Percentiles rank a stretch among this genome's conserved stretches.
Conservation (phyloP, 2,888 invertebrate genomes). For the Teleiodes luculella region DNA sequence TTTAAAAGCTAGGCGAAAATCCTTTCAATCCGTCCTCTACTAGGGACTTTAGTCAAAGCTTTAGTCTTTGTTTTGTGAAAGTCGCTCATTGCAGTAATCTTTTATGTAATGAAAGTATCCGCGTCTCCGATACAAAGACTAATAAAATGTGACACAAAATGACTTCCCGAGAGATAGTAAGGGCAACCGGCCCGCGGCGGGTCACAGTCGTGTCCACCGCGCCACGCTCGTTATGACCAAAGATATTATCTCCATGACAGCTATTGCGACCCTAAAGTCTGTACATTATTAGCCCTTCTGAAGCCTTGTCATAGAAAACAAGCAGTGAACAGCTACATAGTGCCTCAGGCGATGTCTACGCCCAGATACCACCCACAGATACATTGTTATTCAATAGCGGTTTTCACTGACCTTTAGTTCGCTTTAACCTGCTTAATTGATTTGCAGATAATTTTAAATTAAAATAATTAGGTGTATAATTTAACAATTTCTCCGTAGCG, state of each 20-base stretch:
- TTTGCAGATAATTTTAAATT: constrained; percentile 11
- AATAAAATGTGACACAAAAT: constrained; percentile 40
- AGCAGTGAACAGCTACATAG: constrained; percentile 16
- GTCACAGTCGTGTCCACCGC: constrained; percentile 41
- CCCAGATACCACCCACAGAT: constrained; percentile 17
- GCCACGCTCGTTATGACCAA: constrained; percentile 36
- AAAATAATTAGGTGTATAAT: constrained; percentile 2
- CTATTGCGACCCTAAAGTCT: constrained; percentile 34
- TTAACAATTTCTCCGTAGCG: background rate
- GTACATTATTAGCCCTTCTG: constrained; percentile 28
- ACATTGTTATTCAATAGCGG: constrained; percentile 25
- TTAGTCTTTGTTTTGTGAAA: constrained; percentile 5
- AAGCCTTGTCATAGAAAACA: constrained; percentile 20
- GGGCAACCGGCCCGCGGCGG: constrained; percentile 39
- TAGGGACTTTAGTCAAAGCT: no score
- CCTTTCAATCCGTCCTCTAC: no score
- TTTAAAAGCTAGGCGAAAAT: no score
- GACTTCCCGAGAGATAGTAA: constrained; percentile 43
- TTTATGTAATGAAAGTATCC: constrained; percentile 10
- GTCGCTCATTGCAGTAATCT: background rate
- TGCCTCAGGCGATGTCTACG: constrained; percentile 21
- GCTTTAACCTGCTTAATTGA: constrained; percentile 25
- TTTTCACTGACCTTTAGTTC: constrained; percentile 26
- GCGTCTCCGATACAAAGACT: constrained; percentile 14
- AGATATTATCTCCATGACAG: constrained; percentile 49